Percentiles rank a stretch among this genome's conserved stretches.
Evolutionary conservation across 2,113 vertebrate species (phyloP).

Genomic region (Calyptommatus sinebrachiatus): DNA sequence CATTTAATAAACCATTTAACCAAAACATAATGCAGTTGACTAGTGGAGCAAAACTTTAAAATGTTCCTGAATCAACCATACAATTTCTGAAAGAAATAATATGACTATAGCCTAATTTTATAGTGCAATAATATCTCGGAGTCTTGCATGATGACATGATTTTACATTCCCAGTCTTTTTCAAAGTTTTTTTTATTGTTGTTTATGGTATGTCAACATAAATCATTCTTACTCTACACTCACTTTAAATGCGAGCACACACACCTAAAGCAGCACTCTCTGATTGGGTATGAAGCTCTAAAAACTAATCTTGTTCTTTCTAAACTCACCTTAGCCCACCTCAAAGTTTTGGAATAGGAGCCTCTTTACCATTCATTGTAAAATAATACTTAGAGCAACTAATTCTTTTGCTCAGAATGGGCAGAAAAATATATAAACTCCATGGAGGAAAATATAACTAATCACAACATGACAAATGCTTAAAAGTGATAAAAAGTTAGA

Average conservation of each 20-base stretch:
- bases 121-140: background rate
- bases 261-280: too few relatives aligned
- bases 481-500: too few relatives aligned
- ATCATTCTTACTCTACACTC: background rate
- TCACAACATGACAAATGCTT: too few relatives aligned
- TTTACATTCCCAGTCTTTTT: background rate
- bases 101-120: background rate
- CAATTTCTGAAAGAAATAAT: background rate
- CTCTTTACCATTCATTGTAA: too few relatives aligned
- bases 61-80: background rate
- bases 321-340: too few relatives aligned
- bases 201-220: background rate
- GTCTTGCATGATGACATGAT: background rate
- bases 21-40: background rate
- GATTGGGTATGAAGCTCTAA: too few relatives aligned
- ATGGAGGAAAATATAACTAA: too few relatives aligned
- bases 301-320: too few relatives aligned
- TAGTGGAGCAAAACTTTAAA: background rate
- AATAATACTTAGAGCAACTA: too few relatives aligned
- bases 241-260: background rate
- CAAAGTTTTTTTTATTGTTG: background rate
- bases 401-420: too few relatives aligned
- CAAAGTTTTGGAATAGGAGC: too few relatives aligned
- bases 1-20: slow-evolving; percentile 10
- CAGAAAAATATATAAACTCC: too few relatives aligned